Evolutionary conservation across 2,113 vertebrate species (phyloP).

Genomic region (Ciconia maguari): DNA sequence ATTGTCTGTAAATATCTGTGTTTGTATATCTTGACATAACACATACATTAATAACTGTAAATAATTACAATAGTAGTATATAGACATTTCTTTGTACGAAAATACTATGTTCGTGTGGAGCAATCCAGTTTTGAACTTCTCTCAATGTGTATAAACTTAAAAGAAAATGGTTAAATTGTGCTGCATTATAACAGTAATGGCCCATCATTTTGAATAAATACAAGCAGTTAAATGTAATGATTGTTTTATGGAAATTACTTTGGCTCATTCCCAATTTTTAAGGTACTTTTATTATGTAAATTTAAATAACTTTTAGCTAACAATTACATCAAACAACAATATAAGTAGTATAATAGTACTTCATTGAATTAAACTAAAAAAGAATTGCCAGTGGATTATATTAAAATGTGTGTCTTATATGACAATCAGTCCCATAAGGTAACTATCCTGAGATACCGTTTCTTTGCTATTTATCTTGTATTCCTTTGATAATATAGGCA

Average conservation of each 20-base stretch:
- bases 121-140: not conserved
- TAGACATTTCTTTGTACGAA: not conserved
- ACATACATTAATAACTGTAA: not conserved
- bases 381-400: not conserved
- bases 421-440: not conserved
- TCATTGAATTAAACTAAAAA: not conserved
- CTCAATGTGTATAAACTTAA: not conserved
- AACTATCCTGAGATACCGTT: not conserved
- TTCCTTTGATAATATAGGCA: not conserved
- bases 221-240: slow-evolving; percentile 34
- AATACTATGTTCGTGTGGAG: not conserved
- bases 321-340: slow-evolving; percentile 15
- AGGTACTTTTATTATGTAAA: not conserved
- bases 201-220: slow-evolving; percentile 48
- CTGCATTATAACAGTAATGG: slow-evolving; percentile 2
- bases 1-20: not conserved
- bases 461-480: not conserved
- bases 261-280: not conserved
- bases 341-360: not conserved
- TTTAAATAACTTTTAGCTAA: slow-evolving; percentile 34
- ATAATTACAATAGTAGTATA: not conserved
- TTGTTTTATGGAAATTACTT: slow-evolving; percentile 44
- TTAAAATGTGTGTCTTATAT: not conserved
- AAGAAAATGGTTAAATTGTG: not conserved
- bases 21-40: not conserved